Base-by-base conservation (phyloP, 2,113 vertebrate species). In the Cyprinus carpio region DNA sequence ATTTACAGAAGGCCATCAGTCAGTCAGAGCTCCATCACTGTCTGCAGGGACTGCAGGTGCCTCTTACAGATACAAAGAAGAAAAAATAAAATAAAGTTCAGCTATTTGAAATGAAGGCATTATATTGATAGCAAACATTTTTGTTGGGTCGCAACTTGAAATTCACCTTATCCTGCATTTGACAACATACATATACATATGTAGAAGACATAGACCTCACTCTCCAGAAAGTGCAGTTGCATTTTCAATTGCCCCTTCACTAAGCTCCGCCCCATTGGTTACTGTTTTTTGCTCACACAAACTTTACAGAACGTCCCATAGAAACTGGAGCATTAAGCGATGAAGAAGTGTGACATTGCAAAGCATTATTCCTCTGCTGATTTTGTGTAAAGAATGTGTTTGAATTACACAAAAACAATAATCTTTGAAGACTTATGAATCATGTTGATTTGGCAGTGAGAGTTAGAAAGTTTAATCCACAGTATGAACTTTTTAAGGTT, bases 1-100 rank as follows among this genome's bases (percentile, higher is more conserved):
- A 71, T 79, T 80, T 69, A 69, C 81, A 85, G 40, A 54, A 80
- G 72, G 78, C 49, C 23, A 58, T 83, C 60, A 81, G 43, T 81
- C 84, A 43, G 84, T 58, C 49, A 34, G 64, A 56, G 67, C 51
- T 67, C 75, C 18, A 58, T 27, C 25, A 27, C 10, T 34, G 56
- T 31, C 56, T 40, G 15, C 65, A 54, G 23, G 34, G 65, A n/a
- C 43, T 40, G 16, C 51, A 40, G 31, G 31, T n/a, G 74, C n/a
- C 29, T 84, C 62, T 58, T 51, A 78, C 43, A 83, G 56, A 16
- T 51, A 43, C 12, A 83, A 71, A 60, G 76, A 60, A 65, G 13
- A 58, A 34, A 83, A 78, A 1, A 16, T 4, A 0, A 51, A 16
- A 51, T 16, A 4, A 18, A 67, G 10, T 37, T 12, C 6, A 75